A percentile compares a stretch with the other conserved stretches of the same genome.
Evolutionary conservation across 2,888 invertebrate species (phyloP).

Genomic region (Coremacera marginata): DNA sequence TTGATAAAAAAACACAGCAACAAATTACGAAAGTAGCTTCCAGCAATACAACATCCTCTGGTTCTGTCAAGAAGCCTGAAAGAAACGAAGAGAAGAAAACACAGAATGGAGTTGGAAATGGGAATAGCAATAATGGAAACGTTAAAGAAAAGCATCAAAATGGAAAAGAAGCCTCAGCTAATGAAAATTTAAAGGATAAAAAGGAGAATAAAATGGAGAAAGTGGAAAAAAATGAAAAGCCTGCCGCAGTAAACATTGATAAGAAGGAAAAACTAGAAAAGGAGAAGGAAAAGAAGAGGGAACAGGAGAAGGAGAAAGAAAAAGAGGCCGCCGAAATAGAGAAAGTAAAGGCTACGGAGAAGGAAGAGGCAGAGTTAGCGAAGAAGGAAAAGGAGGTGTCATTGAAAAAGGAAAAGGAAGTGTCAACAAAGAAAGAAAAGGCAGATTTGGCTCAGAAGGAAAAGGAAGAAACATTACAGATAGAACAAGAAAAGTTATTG

Average conservation of each 20-base stretch:
- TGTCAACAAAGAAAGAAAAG: constrained; percentile 25
- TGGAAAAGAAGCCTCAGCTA: constrained; percentile 19
- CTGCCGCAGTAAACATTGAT: constrained; percentile 8
- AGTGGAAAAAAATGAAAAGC: constrained; percentile 19
- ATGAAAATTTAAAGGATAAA: constrained; percentile 42
- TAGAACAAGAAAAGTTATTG: constrained; percentile 32
- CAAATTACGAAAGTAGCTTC: constrained; percentile 34
- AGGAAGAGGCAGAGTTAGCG: constrained; percentile 2
- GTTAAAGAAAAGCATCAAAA: constrained; percentile 47
- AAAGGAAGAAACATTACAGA: constrained; percentile 17
- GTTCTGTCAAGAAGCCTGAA: constrained; percentile 25
- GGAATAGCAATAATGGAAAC: constrained; percentile 44
- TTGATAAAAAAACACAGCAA: constrained; percentile 38
- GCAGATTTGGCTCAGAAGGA: constrained; percentile 20
- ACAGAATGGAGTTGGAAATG: constrained; percentile 57
- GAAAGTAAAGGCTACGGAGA: constrained; percentile 42
- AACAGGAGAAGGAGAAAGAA: constrained; percentile 44
- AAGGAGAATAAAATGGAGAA: constrained; percentile 45
- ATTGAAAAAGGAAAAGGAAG: neutral
- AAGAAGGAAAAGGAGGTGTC: constrained; percentile 24
- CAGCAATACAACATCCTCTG: neutral
- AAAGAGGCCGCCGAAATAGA: constrained; percentile 33
- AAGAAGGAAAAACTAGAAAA: constrained; percentile 19
- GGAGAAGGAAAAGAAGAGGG: constrained; percentile 42
- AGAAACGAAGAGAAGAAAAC: constrained; percentile 52